These are phyloP conservation scores for Enteromius viviparus DNA, from an alignment of 2,797 vertebrate species.

Conservation along the genomic window DNA sequence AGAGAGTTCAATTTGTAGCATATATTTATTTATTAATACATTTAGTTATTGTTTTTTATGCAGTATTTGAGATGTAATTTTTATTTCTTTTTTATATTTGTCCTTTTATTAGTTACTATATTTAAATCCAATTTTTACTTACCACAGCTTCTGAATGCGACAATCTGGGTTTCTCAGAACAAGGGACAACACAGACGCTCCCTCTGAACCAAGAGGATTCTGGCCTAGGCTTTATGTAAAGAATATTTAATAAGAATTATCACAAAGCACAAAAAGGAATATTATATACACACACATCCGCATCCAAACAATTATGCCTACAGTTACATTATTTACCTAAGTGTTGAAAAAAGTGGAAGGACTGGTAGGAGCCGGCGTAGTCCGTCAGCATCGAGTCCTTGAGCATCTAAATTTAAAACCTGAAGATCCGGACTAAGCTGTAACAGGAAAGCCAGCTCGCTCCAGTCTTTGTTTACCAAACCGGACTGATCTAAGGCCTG, in stretches of 20 bases:
- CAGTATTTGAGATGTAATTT: neutral
- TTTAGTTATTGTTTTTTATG: neutral
- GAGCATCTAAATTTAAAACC: conserved; percentile 60
- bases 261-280: neutral
- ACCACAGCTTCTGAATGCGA: conserved; percentile 65
- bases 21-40: neutral
- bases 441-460: conserved; percentile 65
- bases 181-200: conserved; percentile 57
- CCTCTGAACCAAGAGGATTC: conserved; percentile 65
- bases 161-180: conserved; percentile 64
- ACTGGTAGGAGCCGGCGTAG: conserved; percentile 61
- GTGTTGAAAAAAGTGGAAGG: conserved; percentile 64
- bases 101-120: neutral
- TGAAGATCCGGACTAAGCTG: conserved; percentile 62
- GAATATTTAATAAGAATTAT: conserved; percentile 20
- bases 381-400: conserved; percentile 56
- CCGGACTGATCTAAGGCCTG: conserved; percentile 23
- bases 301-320: neutral
- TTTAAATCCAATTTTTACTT: neutral
- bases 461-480: conserved; percentile 58
- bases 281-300: neutral
- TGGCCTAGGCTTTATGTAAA: conserved; percentile 58
- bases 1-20: neutral
- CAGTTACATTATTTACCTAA: conserved; percentile 54
- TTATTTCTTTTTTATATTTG: neutral